Percentiles rank a stretch among this genome's conserved stretches.
phyloP scores from a whole-genome alignment of 2,888 invertebrate genomes.

The Eupithecia subumbrata region DNA sequence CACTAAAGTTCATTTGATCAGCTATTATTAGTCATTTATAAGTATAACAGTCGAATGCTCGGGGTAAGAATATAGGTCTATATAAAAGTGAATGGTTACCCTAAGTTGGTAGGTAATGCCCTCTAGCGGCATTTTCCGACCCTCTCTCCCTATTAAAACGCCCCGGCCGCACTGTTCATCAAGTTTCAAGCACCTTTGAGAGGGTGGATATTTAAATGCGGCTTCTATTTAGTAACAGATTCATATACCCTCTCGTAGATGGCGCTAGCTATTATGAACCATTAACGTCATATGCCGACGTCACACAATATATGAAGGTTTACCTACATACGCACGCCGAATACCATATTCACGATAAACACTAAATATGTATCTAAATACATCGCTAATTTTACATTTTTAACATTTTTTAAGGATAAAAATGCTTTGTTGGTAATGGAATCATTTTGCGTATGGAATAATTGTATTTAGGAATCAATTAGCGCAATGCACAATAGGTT shows the following conservation, averaged over 20 bases:
- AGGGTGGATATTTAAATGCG: background rate
- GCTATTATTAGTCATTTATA: too few species aligned
- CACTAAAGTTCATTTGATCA: too few species aligned
- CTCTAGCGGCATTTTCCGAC: background rate
- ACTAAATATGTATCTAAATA: background rate
- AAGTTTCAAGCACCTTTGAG: background rate
- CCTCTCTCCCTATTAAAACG: background rate
- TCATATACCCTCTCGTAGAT: background rate
- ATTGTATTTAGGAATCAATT: background rate
- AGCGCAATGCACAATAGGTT: background rate
- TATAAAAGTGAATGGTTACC: too few species aligned
- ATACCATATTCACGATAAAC: background rate
- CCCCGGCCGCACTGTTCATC: background rate
- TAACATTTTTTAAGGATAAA: background rate
- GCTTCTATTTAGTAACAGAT: background rate
- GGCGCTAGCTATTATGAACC: background rate
- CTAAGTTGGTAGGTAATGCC: background rate
- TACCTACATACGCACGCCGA: background rate
- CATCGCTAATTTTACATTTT: background rate
- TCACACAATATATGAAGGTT: background rate
- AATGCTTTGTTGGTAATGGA: background rate
- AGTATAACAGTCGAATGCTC: too few species aligned
- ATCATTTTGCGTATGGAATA: background rate
- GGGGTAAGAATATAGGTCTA: too few species aligned
- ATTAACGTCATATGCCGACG: background rate